A percentile compares a stretch with the other conserved stretches of the same genome.
Evolutionary conservation across 2,888 invertebrate species (phyloP).

Genomic region (Argynnis bischoffii): DNA sequence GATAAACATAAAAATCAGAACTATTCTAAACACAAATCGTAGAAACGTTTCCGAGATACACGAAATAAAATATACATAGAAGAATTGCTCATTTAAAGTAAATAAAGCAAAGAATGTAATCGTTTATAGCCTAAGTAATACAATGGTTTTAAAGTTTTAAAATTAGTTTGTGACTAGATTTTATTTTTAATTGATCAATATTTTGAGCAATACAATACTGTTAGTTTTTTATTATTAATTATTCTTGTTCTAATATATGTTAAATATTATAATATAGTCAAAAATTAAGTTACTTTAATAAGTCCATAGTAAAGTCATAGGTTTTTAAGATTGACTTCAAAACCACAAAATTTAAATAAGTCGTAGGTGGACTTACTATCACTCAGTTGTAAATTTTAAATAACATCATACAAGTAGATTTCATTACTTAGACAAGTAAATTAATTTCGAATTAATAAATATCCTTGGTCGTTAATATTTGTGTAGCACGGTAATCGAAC

Average conservation of each 20-base stretch:
- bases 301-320: neutral
- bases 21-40: too few species aligned
- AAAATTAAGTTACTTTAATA: neutral
- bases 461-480: too few species aligned
- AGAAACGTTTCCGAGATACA: too few species aligned
- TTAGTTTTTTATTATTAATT: slow-evolving; percentile 16
- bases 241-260: slow-evolving; percentile 4
- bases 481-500: too few species aligned
- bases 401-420: too few species aligned
- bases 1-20: too few species aligned
- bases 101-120: too few species aligned
- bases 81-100: too few species aligned
- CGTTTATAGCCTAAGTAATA: too few species aligned
- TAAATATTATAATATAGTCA: neutral
- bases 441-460: too few species aligned
- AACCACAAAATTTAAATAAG: neutral
- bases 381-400: neutral
- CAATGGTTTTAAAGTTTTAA: neutral
- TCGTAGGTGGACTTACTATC: neutral
- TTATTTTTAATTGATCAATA: slow-evolving; percentile 22
- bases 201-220: slow-evolving; percentile 51
- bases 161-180: slow-evolving; percentile 33
- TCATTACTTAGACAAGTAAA: too few species aligned
- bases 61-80: too few species aligned
- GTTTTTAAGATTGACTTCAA: neutral